Percentiles rank a stretch among this genome's conserved stretches.
phyloP scores from a whole-genome alignment of 2,113 vertebrate genomes.

The Mormyrus iriodes region DNA sequence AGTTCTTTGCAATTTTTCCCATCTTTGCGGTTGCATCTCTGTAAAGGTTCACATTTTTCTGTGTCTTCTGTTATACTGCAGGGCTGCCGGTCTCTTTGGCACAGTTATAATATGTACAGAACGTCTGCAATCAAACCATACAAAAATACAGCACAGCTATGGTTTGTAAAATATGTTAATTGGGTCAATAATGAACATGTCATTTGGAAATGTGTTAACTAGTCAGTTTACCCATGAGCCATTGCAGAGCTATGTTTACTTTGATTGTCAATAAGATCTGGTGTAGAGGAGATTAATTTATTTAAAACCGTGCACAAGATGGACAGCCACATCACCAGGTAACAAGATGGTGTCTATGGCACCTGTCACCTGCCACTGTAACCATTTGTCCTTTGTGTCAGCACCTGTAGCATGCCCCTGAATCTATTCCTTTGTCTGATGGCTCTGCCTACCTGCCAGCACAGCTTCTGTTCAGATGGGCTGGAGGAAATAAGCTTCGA shows the following conservation, averaged over 20 bases:
- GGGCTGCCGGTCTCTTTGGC: neutral
- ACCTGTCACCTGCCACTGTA: neutral
- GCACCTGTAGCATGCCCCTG: neutral
- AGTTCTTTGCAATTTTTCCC: neutral
- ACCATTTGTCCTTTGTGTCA: neutral
- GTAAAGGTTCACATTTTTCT: neutral
- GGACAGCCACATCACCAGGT: neutral
- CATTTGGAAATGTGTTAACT: neutral
- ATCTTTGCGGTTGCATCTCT: neutral
- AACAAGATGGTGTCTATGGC: neutral
- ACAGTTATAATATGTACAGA: neutral
- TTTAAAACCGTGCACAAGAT: neutral
- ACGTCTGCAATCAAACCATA: neutral
- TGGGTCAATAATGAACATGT: neutral
- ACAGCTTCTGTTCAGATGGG: neutral
- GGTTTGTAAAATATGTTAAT: neutral
- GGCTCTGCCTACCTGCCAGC: neutral
- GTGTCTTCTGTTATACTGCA: neutral
- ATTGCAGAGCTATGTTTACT: neutral
- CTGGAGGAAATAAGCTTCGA: neutral
- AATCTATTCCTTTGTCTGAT: neutral
- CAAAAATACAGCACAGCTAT: neutral
- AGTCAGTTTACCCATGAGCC: neutral
- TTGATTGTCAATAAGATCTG: neutral
- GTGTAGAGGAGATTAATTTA: neutral